Conservation (phyloP, 1,140 invertebrate genomes). For the Eupeodes corollae region DNA sequence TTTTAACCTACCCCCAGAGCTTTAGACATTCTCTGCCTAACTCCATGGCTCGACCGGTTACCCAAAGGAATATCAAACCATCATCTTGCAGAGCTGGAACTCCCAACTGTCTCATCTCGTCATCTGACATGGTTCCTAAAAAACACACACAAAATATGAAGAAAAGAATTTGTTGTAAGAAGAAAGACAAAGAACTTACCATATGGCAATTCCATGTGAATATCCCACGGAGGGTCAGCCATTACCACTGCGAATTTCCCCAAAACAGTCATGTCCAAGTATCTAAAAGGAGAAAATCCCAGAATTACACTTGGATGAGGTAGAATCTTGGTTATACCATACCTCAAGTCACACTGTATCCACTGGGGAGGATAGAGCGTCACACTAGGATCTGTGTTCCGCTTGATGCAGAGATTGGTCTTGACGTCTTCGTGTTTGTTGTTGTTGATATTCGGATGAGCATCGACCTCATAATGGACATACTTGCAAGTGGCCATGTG, state of each 20-base stretch:
- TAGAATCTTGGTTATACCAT: too few species aligned
- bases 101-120: conserved; percentile 93
- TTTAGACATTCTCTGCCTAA: conserved; percentile 84
- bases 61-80: conserved; percentile 94
- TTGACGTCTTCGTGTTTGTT: conserved; percentile 33
- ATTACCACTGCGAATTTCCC: conserved; percentile 90
- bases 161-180: neutral
- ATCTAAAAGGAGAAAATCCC: conserved; percentile 24
- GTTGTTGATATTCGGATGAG: conserved; percentile 35
- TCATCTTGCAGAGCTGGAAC: conserved; percentile 86
- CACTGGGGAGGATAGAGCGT: conserved; percentile 84
- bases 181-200: conserved; percentile 40
- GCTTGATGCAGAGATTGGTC: conserved; percentile 28
- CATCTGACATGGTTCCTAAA: conserved; percentile 86
- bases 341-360: conserved; percentile 90
- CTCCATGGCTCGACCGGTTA: conserved; percentile 96
- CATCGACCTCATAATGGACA: conserved; percentile 88
- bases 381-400: conserved; percentile 40
- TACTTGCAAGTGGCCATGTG: conserved; percentile 99
- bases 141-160: neutral
- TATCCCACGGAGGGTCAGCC: conserved; percentile 97
- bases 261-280: conserved; percentile 89
- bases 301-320: neutral
- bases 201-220: conserved; percentile 88
- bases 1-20: conserved; percentile 57